Percentiles rank a stretch among this genome's conserved stretches.
Evolutionary conservation across 1,140 invertebrate genomes (phyloP).

Genomic region (Zaprionus vittiger): DNA sequence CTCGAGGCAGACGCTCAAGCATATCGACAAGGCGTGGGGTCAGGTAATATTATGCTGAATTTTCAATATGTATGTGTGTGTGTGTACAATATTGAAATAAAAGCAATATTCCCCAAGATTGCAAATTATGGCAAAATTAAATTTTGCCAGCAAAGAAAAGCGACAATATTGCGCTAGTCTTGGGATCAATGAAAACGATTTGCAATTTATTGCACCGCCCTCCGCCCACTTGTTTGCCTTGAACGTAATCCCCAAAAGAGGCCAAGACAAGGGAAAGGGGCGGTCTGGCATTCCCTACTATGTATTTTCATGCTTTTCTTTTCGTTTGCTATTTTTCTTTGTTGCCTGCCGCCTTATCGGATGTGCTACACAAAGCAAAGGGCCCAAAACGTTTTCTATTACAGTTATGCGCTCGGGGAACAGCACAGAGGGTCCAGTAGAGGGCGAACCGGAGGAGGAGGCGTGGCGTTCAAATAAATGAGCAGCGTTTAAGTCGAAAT

Average conservation of each 20-base stretch:
- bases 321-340: constrained; percentile 16
- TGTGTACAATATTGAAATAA: constrained; percentile 1
- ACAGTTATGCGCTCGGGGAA: constrained; percentile 22
- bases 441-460: background rate
- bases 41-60: background rate
- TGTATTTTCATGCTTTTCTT: constrained; percentile 9
- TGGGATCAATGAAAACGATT: constrained; percentile 9
- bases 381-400: constrained; percentile 21
- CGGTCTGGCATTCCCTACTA: background rate
- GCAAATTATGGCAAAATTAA: constrained; percentile 9
- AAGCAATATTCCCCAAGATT: constrained; percentile 3
- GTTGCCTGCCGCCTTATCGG: constrained; percentile 27
- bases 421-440: background rate
- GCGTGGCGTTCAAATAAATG: constrained; percentile 42
- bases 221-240: background rate
- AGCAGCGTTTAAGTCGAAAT: constrained; percentile 38
- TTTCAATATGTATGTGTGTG: background rate
- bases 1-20: background rate
- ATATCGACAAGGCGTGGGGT: background rate
- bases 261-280: background rate
- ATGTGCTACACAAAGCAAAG: constrained; percentile 17
- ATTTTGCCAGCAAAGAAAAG: background rate
- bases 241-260: background rate
- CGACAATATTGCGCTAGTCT: constrained; percentile 7
- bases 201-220: constrained; percentile 1